phyloP scores from a whole-genome alignment of 37 sponge, comb jelly and placozoan species.

The Aphrocallistes beatrix region DNA sequence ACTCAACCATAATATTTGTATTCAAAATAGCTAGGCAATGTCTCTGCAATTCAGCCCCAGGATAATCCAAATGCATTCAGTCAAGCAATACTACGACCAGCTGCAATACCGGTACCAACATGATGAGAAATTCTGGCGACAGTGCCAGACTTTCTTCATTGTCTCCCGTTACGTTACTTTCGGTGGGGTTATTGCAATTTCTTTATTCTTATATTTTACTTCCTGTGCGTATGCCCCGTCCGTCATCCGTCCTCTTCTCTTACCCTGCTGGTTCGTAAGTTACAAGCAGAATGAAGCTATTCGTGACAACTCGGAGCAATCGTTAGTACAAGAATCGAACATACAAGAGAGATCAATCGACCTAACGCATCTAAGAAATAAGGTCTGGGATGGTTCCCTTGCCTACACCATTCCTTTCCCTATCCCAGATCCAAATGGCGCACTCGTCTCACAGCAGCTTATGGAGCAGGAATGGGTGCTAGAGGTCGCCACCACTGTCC shows the following conservation, averaged over 20 bases:
- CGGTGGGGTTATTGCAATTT: background rate
- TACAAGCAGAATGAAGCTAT: background rate
- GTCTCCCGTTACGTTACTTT: background rate
- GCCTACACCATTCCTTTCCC: background rate
- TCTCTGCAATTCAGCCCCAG: background rate
- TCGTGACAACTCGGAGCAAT: no score
- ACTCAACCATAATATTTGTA: background rate
- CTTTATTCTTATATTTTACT: background rate
- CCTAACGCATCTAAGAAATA: background rate
- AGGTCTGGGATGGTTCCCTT: background rate
- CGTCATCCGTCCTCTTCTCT: background rate
- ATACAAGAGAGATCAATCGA: background rate
- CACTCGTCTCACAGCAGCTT: background rate
- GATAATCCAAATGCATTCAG: background rate
- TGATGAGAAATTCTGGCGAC: slow-evolving; percentile 1
- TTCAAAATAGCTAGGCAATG: background rate
- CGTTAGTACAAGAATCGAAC: background rate
- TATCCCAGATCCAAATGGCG: background rate
- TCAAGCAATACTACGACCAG: background rate
- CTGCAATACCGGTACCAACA: background rate
- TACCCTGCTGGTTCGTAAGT: slow-evolving; percentile 3
- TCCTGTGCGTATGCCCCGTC: background rate
- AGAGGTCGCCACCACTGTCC: background rate
- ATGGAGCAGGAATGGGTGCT: background rate
- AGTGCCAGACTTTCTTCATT: background rate